phyloP scores from a whole-genome alignment of 2,888 invertebrate genomes.

The Conchocele bisecta region DNA sequence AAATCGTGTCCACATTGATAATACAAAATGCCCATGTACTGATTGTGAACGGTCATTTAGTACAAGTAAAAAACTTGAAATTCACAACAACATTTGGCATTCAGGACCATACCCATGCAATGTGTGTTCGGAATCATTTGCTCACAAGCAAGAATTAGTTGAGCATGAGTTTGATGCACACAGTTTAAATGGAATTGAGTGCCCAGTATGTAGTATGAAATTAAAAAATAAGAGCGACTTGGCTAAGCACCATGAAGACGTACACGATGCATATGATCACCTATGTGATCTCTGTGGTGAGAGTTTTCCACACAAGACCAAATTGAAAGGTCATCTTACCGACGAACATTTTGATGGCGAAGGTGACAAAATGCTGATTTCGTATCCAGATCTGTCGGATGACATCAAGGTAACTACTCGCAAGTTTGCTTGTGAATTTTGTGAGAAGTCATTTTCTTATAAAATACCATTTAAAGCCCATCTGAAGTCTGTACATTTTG shows the following conservation, averaged over 20 bases:
- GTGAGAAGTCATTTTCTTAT: conserved; percentile 16
- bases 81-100: conserved; percentile 21
- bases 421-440: conserved; percentile 34
- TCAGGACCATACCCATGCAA: conserved; percentile 14
- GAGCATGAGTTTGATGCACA: conserved; percentile 27
- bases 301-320: conserved; percentile 11
- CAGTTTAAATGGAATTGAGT: conserved; percentile 2
- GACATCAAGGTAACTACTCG: too few species aligned
- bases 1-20: conserved; percentile 6
- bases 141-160: not conserved
- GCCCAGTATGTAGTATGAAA: not conserved
- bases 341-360: conserved; percentile 8
- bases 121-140: conserved; percentile 18
- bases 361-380: not conserved
- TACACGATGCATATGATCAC: conserved; percentile 7
- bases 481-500: conserved; percentile 20
- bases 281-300: conserved; percentile 34
- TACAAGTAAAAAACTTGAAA: conserved; percentile 4
- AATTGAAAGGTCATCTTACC: conserved; percentile 19
- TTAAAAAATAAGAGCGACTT: not conserved
- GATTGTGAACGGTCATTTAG: conserved; percentile 11
- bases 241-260: conserved; percentile 2
- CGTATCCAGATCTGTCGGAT: not conserved
- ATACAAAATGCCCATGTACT: conserved; percentile 6
- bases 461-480: conserved; percentile 17